Base-by-base conservation (phyloP, 53 echinoderm and acorn worm genomes). In the Arbacia lixula region DNA sequence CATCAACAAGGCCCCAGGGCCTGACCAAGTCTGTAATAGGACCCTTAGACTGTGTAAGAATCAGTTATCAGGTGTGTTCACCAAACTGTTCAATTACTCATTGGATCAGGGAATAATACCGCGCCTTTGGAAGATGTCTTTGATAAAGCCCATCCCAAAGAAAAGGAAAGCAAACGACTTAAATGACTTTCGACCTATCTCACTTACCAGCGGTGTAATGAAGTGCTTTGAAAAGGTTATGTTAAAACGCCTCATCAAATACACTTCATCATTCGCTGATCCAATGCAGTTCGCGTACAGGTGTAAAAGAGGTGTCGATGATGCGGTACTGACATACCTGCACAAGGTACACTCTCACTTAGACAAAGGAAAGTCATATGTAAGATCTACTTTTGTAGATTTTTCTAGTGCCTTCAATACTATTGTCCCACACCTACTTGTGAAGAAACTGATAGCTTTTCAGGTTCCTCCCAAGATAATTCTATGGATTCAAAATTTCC, bases 371-470 rank as follows among this genome's bases (percentile, higher is more conserved):
- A 76, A 77, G 32, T 53, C 55, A 14, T 77, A 53, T 77, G 78
- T 56, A 33, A 56, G 78, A 22, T 77, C 78, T 29, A 55, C 55
- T 34, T 56, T 77, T 37, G 55, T 55, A 2, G 78, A 77, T 19
- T 77, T 77, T 34, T 77, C 77, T 4, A 77, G 77, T 77, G 78
- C 57, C 10, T 77, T 77, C 20, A 77, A 77, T 34, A 77, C 78
- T 77, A 77, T 77, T 54, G 31, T 32, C 16, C 9, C 58, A 4
- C 53, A 8, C 34, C 25, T 77, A 31, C 22, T 30, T 30, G 56
- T 55, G 55, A 27, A 77, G 49, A 74, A 77, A 32, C 10, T 77
- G 35, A 3, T 77, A 31, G 16, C 53, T 53, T 53, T 77, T 53
- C 30, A 57, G 36, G 57, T n/a, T n/a, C n/a, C n/a, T n/a, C n/a